Percentiles rank a stretch among this genome's conserved stretches.
These are phyloP conservation scores for Scopus umbretta DNA, from an alignment of 2,113 vertebrate species.

Conservation along the genomic window DNA sequence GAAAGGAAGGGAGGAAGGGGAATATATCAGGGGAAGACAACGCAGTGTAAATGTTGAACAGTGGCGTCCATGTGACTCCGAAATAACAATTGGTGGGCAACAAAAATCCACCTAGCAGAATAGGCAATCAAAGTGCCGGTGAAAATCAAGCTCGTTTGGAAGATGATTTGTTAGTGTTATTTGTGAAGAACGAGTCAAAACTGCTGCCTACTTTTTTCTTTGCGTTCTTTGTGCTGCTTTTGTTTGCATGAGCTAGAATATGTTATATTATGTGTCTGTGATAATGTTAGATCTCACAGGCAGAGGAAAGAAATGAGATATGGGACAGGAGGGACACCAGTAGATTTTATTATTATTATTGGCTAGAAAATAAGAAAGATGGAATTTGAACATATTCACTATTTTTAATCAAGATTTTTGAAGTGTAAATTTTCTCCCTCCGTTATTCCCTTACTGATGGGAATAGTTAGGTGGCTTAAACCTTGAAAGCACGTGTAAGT, in stretches of 20 bases:
- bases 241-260: neutral
- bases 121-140: neutral
- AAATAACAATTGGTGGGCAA: neutral
- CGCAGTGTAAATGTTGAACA: neutral
- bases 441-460: neutral
- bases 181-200: neutral
- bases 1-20: neutral
- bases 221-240: neutral
- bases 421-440: neutral
- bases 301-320: neutral
- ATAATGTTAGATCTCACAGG: neutral
- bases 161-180: neutral
- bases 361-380: neutral
- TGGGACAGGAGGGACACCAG: neutral
- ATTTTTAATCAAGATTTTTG: slow-evolving; percentile 3
- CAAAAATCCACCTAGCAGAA: neutral
- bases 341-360: neutral
- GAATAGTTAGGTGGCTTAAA: neutral
- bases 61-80: neutral
- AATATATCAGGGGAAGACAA: neutral
- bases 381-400: neutral
- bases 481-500: neutral
- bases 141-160: slow-evolving; percentile 7
- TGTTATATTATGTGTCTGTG: neutral
- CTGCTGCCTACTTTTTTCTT: neutral